Evolutionary conservation across 2,113 vertebrate species (phyloP), one percentile per base, ranked within the genome.

Genomic region (Epinephelus cyanopodus): DNA sequence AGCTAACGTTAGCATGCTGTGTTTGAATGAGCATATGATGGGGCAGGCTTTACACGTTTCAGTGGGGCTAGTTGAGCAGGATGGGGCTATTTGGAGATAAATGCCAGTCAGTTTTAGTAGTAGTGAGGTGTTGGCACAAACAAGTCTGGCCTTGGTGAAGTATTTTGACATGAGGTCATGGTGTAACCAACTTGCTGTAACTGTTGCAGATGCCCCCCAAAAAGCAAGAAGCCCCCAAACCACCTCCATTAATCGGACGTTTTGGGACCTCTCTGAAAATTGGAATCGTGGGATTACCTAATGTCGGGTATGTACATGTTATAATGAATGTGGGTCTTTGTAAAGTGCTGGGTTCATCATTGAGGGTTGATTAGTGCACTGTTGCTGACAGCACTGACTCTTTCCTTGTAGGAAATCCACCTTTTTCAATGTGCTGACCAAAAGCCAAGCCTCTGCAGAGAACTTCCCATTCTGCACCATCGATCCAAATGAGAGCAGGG

Each of bases 401-500:
- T 84, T 42, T 77, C 52, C 15, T 76, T 83, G 29, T 87, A 99
- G 98, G 91, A 99, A 99, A 90, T 99, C 98, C 0, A 99, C 98
- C 0, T 99, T 99, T 95, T 99, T 99, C 93, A 99, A 99, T 74
- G 98, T 99, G 58, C 93, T 99, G 91, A 99, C 98, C 2, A 99
- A 98, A 93, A 99, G 97, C 86, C 98, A 99, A 83, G 98, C 97
- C 0, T 94, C 97, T 42, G 98, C 98, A 0, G 98, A 99, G 84
- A 99, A 99, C 42, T 99, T 99, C 84, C 98, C 98, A 0, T 99
- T 99, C 95, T 99, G 98, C 93, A 99, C 98, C 21, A 99, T 99
- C 62, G 97, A 99, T 89, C 98, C 98, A 19, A 99, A 99, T 23
- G 98, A 99, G 92, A 99, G 98, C 92, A 95, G 98, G 83, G 98